Evolutionary conservation across 2,113 vertebrate species (phyloP).

Genomic region (Orcinus orca): DNA sequence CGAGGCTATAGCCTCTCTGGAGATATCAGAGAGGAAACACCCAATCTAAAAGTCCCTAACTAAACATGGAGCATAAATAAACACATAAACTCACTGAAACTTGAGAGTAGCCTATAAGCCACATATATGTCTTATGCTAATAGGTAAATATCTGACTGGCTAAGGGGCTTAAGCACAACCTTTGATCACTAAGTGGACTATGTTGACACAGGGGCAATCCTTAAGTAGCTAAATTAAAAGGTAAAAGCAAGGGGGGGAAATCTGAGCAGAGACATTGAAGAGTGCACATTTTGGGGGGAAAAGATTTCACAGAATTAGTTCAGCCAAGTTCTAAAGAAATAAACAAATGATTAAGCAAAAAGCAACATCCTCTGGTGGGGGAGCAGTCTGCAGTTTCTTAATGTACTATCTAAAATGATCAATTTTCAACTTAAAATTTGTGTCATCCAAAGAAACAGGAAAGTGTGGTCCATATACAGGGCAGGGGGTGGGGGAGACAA

Average conservation of each 20-base stretch:
- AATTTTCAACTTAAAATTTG: neutral
- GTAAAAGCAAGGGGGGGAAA: neutral
- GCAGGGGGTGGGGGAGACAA: accelerated
- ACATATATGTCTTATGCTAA: neutral
- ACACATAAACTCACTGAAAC: neutral
- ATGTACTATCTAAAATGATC: neutral
- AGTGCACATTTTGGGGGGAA: neutral
- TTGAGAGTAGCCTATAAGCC: neutral
- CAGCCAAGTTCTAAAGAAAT: neutral
- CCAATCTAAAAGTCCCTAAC: neutral
- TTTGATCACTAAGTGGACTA: neutral
- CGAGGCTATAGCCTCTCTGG: neutral
- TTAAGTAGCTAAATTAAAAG: neutral
- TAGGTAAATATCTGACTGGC: neutral
- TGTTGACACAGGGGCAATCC: accelerated
- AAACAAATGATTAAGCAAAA: neutral
- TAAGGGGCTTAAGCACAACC: neutral
- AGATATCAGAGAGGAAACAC: neutral
- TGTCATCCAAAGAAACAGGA: neutral
- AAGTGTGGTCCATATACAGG: neutral
- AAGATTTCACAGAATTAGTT: neutral
- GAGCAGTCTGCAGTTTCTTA: neutral
- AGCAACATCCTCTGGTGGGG: neutral
- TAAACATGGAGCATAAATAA: neutral
- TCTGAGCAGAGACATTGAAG: neutral